Percentiles rank a stretch among this genome's conserved stretches.
Conservation (phyloP, 2,113 vertebrate species). For the Cariama cristata region DNA sequence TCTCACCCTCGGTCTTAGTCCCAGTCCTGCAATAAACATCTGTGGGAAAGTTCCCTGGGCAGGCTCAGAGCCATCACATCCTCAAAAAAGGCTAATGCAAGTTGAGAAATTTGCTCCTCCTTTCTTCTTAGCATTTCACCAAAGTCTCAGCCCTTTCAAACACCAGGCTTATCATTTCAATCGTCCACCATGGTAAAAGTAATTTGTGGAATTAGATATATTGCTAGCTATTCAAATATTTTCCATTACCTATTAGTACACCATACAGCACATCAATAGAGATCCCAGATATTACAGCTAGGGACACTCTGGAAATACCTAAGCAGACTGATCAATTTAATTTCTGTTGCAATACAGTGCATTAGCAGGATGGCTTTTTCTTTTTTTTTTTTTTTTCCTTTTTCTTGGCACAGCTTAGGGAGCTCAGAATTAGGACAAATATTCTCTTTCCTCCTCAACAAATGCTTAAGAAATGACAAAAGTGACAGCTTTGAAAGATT, state of each 20-base stretch:
- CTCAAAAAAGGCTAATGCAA: neutral
- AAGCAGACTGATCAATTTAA: constrained; percentile 70
- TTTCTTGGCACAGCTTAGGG: constrained; percentile 58
- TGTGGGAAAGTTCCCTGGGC: constrained; percentile 23
- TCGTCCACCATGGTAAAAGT: neutral
- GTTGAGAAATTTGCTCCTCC: neutral
- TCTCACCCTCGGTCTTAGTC: constrained; percentile 21
- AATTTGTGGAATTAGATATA: constrained; percentile 24
- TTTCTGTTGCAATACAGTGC: constrained; percentile 61
- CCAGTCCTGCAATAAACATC: constrained; percentile 29
- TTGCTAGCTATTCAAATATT: constrained; percentile 40
- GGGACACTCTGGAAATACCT: constrained; percentile 58
- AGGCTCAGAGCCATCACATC: neutral
- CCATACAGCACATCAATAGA: constrained; percentile 47
- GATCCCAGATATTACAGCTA: constrained; percentile 52
- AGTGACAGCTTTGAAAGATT: constrained; percentile 69
- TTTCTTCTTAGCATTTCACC: neutral
- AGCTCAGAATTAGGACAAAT: constrained; percentile 71
- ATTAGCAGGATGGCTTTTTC: constrained; percentile 50
- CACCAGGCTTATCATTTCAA: neutral
- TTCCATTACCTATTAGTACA: constrained; percentile 35
- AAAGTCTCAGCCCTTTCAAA: neutral
- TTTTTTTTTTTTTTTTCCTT: constrained; percentile 19
- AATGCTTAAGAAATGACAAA: constrained; percentile 70
- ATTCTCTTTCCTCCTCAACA: constrained; percentile 62